Evolutionary conservation across 2,797 vertebrate genomes (phyloP), one percentile per base, ranked within the genome.

Genomic region (Champsocephalus gunnari): DNA sequence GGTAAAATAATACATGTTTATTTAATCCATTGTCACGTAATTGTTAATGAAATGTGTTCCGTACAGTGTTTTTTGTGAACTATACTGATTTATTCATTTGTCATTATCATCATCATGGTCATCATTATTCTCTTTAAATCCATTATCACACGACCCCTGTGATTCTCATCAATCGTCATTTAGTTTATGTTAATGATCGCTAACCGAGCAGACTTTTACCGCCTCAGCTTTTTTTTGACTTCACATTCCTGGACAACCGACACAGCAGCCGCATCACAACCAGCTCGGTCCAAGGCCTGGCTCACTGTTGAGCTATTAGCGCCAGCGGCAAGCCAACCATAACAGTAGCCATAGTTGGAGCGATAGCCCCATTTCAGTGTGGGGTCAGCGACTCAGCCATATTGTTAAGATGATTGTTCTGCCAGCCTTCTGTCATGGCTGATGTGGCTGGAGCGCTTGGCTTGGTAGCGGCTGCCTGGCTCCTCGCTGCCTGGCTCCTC

Each of bases 391-490:
- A 92, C 92, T 94, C 90, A 93, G 90, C 93, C 92, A 90, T 93
- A 93, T 92, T 94, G 94, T 94, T 95, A 94, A 95, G 93, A 93
- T 94, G 93, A 94, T 94, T 94, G 92, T 92, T 93, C 89, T 95
- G 94, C 94, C 93, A 95, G 94, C 90, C 94, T 92, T 94, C 94
- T 94, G 94, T 94, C 92, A 93, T 88, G 90, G 93, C 92, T 93
- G 94, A 94, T 93, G 93, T 87, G 93, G 92, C 90, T 93, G 90
- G 91, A 93, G 90, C 87, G 86, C 86, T 93, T 93, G 90, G 89
- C 89, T 88, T 75, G 89, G 86, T 85, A 57, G 84, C 21, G 88
- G 75, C 89, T 84, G 91, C 87, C 89, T 92, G 91, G 91, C 90
- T 92, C 82, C 73, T 82, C 49, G 59, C 89, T 84, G 91, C 87